phyloP scores from a whole-genome alignment of 2,888 invertebrate genomes.

The Tromatobia lineatoria region DNA sequence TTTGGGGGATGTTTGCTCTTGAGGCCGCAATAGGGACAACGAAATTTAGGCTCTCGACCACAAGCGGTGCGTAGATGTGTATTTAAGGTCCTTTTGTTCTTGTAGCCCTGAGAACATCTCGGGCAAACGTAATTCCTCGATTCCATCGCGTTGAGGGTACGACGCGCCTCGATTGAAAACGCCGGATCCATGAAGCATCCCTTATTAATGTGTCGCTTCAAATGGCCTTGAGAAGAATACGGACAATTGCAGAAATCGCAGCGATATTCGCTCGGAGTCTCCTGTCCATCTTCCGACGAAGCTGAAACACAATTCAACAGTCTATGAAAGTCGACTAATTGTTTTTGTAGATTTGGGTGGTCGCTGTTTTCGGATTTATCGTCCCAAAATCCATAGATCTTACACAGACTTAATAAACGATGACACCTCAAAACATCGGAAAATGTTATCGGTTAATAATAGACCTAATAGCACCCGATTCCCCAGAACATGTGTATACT shows the following conservation, averaged over 20 bases:
- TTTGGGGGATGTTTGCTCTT: slow-evolving; percentile 76
- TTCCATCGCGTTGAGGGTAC: slow-evolving; percentile 39
- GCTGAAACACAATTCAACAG: slow-evolving; percentile 52
- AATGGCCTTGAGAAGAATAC: slow-evolving; percentile 27
- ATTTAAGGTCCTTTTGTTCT: slow-evolving; percentile 72
- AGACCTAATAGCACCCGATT: slow-evolving; percentile 1
- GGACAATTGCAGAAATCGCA: slow-evolving; percentile 54
- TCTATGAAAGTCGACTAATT: slow-evolving; percentile 25
- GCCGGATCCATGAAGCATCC: slow-evolving; percentile 45
- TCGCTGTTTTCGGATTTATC: not conserved
- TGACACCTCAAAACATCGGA: not conserved
- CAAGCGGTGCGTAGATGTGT: slow-evolving; percentile 78
- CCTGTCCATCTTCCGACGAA: slow-evolving; percentile 6
- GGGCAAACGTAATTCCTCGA: slow-evolving; percentile 69
- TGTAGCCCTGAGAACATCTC: slow-evolving; percentile 75
- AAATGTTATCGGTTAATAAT: slow-evolving; percentile 37
- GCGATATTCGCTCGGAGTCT: slow-evolving; percentile 16
- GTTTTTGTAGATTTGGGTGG: not conserved
- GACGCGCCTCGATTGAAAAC: slow-evolving; percentile 40
- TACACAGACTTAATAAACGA: not conserved
- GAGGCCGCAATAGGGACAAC: slow-evolving; percentile 78
- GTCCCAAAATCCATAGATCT: not conserved
- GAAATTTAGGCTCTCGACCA: slow-evolving; percentile 78
- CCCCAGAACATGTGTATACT: not conserved
- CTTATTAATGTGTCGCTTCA: slow-evolving; percentile 41